Evolutionary conservation across 35 echinoderm and acorn worm species (phyloP), one percentile per base, ranked within the genome.

Genomic region (Acanthaster planci): DNA sequence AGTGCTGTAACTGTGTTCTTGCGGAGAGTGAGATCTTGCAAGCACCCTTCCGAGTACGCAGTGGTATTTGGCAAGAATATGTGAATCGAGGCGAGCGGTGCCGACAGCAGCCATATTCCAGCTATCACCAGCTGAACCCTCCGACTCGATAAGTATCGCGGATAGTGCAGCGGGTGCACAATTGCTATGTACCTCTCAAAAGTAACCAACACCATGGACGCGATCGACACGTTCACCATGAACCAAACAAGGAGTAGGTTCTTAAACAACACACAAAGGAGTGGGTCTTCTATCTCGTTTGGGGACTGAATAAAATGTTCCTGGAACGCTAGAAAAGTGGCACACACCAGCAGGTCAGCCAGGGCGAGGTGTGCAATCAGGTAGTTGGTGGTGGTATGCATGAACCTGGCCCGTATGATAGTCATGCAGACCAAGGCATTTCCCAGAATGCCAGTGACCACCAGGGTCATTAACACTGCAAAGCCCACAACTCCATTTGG

Each of bases 121-220:
- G 81, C 50, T 5, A 99, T 67, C 56, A 91, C 88, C 18, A 94
- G 47, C 40, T 38, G 52, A 1, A 84, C 10, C 5, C 34, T 72
- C 21, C 1, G 14, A 34, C 26, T 26, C 64, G 64, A 31, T 10
- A 12, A 72, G 34, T 31, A 72, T 14, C 23, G 22, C 14, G 64
- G 64, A 10, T 34, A 99, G 27, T 90, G 85, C 4, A 93, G 59
- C 8, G 96, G 92, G 38, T 94, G 90, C 7, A 94, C 92, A 7
- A 99, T 90, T 8, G 96, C 96, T 21, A 94, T 86, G 82, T 91
- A 94, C 21, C 92, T 30, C 50, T 94, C 96, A 30, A 94, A 86
- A 4, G 96, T 99, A 21, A 99, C 96, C 16, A 53, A 76, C 17
- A 99, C 80, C 10, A 94, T 81, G 77, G 89, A 91, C 55, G 30